Conservation (phyloP, 2,888 invertebrate genomes). For the Pachliopta kotzebuea region DNA sequence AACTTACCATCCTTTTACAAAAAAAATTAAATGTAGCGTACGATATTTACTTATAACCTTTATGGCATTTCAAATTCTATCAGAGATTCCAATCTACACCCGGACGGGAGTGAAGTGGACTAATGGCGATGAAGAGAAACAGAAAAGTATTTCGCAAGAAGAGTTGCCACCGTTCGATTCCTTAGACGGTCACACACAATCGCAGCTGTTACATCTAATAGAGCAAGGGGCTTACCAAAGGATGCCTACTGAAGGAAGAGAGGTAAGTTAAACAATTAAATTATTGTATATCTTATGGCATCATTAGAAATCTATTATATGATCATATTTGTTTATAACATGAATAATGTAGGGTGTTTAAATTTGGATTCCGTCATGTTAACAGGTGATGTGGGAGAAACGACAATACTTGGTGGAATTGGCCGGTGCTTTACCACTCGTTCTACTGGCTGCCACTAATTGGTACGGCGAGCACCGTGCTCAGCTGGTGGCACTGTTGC, state of each 20-base stretch:
- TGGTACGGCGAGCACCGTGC: slow-evolving; percentile 95
- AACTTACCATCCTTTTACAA: too few species aligned
- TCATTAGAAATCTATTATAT: too few species aligned
- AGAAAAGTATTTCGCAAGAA: slow-evolving; percentile 42
- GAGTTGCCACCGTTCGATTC: slow-evolving; percentile 83
- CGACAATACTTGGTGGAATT: slow-evolving; percentile 92
- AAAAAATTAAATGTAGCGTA: too few species aligned
- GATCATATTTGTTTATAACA: too few species aligned
- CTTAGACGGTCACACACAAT: slow-evolving; percentile 90
- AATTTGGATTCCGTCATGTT: too few species aligned
- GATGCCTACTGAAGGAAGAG: slow-evolving; percentile 85
- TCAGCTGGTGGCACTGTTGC: slow-evolving; percentile 92
- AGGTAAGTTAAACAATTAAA: slow-evolving; percentile 59
- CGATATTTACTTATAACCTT: too few species aligned
- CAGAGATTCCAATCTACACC: slow-evolving; percentile 78
- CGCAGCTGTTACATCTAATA: slow-evolving; percentile 85
- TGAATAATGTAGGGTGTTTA: too few species aligned
- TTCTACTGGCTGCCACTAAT: slow-evolving; percentile 91
- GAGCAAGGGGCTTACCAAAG: slow-evolving; percentile 89
- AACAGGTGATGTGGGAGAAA: slow-evolving; percentile 94
- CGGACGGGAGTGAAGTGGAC: slow-evolving; percentile 70
- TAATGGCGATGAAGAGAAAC: slow-evolving; percentile 47
- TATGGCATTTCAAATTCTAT: too few species aligned
- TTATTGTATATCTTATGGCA: too few species aligned
- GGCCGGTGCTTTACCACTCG: slow-evolving; percentile 92